These are phyloP conservation scores for Bellardia pandia DNA, from an alignment of 2,888 invertebrate genomes.

Conservation along the genomic window DNA sequence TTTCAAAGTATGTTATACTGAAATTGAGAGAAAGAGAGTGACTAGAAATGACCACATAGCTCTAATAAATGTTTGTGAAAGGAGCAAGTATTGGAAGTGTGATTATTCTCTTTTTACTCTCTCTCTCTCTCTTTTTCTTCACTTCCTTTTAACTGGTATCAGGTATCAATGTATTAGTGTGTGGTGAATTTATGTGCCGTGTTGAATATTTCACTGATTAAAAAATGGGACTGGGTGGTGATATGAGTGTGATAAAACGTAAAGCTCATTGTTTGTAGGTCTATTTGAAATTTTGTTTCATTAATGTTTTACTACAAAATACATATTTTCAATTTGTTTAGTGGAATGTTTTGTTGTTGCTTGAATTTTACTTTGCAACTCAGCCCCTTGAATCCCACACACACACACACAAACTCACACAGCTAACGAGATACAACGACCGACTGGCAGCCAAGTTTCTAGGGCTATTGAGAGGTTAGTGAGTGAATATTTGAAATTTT, in stretches of 20 bases:
- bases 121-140: neutral
- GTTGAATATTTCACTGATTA: slow-evolving; percentile 34
- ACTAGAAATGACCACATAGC: neutral
- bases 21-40: slow-evolving; percentile 2
- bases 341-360: slow-evolving; percentile 13
- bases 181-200: slow-evolving; percentile 41
- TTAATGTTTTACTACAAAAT: slow-evolving; percentile 57
- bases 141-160: neutral
- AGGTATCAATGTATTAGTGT: neutral
- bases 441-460: slow-evolving; percentile 17
- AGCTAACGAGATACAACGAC: neutral
- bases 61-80: neutral
- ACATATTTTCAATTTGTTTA: slow-evolving; percentile 54
- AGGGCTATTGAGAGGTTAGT: slow-evolving; percentile 55
- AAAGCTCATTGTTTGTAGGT: slow-evolving; percentile 45
- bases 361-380: neutral
- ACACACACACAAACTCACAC: neutral
- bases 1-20: neutral
- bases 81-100: slow-evolving; percentile 39
- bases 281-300: slow-evolving; percentile 36
- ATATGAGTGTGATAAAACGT: slow-evolving; percentile 9
- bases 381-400: slow-evolving; percentile 12
- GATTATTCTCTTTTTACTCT: slow-evolving; percentile 30
- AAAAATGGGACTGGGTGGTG: neutral
- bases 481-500: slow-evolving; percentile 53